Evolutionary conservation across 2,797 vertebrate species (phyloP), one percentile per base, ranked within the genome.

Genomic region (Tangara arthus): DNA sequence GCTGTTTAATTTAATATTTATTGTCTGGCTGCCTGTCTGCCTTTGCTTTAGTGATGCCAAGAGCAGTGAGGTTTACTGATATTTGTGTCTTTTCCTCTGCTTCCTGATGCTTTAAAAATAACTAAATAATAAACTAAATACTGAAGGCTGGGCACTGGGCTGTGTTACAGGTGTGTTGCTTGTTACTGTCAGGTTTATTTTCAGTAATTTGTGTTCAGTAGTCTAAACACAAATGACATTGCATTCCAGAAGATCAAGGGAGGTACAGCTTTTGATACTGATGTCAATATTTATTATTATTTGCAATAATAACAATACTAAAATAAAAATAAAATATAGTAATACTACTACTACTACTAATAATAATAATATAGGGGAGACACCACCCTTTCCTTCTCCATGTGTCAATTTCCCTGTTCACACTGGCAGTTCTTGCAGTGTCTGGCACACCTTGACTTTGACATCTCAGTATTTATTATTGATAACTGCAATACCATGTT

Each of bases 1-100:
- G 73, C 80, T 89, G 72, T 92, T 94, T 89, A 95, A 94, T 95
- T 91, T 86, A 84, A 49, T 87, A 79, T 96, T 92, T 96, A 73
- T 94, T 87, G 56, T 65, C 82, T 91, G 71, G 12, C 49, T 76
- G 44, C 79, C 61, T 90, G 80, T 92, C 68, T 95, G 28, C 22
- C 34, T 92, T 84, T 78, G 39, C 57, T 94, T 92, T 79, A 47
- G 23, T 73, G 52, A 73, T 87, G 55, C 78, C 76, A 66, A 89
- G 59, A 91, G 50, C 47, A 64, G 70, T 30, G 22, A 90, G 23
- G 24, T 60, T 93, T 92, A 28, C 30, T 39, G 53, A 71, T 82
- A 35, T 8, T 93, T 9, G 8, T 66, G 80, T 83, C 39, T 90
- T 86, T 63, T 41, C 22, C 12, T 92, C 66, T 79, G 52, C 32